A percentile compares a stretch with the other conserved stretches of the same genome.
phyloP scores from a whole-genome alignment of 2,797 vertebrate species.

The Mycteria americana region DNA sequence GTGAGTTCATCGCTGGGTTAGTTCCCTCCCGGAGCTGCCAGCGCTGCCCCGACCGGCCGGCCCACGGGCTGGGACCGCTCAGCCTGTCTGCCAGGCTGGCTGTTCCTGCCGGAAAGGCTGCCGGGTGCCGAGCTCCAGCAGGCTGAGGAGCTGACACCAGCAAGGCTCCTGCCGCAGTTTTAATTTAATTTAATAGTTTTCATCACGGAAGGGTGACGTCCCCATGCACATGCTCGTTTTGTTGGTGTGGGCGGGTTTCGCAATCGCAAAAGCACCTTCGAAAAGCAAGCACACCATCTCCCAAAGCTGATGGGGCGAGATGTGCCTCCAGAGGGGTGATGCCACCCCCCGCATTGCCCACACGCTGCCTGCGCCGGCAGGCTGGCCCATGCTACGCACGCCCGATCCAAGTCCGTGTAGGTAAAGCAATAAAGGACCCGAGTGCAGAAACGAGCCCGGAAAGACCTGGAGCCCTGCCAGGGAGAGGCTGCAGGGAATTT shows the following conservation, averaged over 20 bases:
- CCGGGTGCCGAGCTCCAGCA: neutral
- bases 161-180: neutral
- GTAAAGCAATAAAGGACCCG: neutral
- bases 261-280: accelerated
- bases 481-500: neutral
- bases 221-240: neutral
- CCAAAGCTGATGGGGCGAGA: neutral
- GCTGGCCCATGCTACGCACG: accelerated
- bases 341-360: neutral
- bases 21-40: neutral
- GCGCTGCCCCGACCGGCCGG: neutral
- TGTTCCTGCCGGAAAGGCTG: neutral
- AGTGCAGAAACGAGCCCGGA: neutral
- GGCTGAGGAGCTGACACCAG: conserved; percentile 1
- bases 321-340: neutral
- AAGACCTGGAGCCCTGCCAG: neutral
- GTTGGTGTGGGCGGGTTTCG: neutral
- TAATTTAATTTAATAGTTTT: conserved; percentile 13
- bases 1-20: conserved; percentile 51
- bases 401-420: neutral
- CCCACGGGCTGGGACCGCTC: neutral
- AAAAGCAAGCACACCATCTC: neutral
- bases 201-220: neutral
- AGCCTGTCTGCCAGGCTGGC: conserved; percentile 12
- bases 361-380: accelerated